Conservation (phyloP, 2,888 invertebrate species). For the Brassicogethes aeneus region DNA sequence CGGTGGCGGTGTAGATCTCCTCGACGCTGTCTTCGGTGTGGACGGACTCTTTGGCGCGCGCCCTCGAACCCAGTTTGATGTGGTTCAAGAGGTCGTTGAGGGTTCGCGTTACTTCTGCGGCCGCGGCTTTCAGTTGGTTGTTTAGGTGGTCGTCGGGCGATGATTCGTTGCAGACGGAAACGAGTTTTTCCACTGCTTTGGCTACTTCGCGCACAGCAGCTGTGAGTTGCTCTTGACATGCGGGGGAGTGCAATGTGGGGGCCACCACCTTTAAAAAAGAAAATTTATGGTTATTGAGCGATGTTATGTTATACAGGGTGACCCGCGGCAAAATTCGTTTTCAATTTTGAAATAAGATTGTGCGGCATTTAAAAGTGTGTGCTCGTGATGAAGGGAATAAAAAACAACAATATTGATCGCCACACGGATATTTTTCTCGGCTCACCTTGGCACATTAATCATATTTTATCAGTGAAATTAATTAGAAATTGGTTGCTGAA, state of each 20-base stretch:
- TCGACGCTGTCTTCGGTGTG: conserved; percentile 80
- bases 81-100: conserved; percentile 85
- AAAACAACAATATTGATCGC: too few species aligned
- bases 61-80: conserved; percentile 64
- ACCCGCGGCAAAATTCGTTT: too few species aligned
- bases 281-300: too few species aligned
- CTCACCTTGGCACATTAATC: too few species aligned
- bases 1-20: conserved; percentile 81
- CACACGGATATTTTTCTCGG: too few species aligned
- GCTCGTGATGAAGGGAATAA: too few species aligned
- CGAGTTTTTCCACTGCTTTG: conserved; percentile 81
- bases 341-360: too few species aligned
- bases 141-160: conserved; percentile 59
- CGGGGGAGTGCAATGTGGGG: conserved; percentile 70
- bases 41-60: conserved; percentile 53
- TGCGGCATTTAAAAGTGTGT: too few species aligned
- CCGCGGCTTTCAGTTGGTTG: conserved; percentile 73
- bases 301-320: too few species aligned
- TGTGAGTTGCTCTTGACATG: conserved; percentile 83
- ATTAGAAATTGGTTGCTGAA: too few species aligned
- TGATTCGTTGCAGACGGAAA: conserved; percentile 69
- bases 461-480: too few species aligned
- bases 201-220: conserved; percentile 91
- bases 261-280: conserved; percentile 57
- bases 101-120: conserved; percentile 79